Evolutionary conservation across 2,113 vertebrate species (phyloP).

Genomic region (Corythaeola cristata): DNA sequence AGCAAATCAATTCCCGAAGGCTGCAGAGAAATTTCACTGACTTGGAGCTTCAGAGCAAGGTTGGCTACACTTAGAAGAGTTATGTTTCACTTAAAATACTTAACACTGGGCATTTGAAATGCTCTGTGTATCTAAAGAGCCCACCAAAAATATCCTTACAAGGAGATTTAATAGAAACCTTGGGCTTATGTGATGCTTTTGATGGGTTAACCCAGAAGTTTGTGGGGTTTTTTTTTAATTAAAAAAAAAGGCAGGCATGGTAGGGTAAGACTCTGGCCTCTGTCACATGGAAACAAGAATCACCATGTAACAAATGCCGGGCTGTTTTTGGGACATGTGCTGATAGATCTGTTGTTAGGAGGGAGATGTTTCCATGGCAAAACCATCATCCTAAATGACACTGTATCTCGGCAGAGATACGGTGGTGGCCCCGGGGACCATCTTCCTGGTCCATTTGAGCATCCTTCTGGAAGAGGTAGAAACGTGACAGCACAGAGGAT

Average conservation of each 20-base stretch:
- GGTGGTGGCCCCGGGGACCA: neutral
- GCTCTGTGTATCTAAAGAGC: neutral
- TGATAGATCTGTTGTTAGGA: constrained; percentile 7
- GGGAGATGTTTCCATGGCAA: constrained; percentile 51
- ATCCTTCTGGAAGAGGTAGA: neutral
- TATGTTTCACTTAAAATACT: neutral
- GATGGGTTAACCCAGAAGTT: neutral
- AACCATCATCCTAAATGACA: neutral
- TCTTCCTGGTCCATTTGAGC: neutral
- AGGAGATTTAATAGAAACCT: neutral
- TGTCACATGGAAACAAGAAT: neutral
- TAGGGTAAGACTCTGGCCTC: neutral
- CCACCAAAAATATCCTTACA: neutral
- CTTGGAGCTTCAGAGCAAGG: neutral
- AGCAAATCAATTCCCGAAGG: neutral
- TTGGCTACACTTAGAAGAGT: neutral
- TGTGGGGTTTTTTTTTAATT: accelerated
- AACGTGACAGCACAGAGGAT: accelerated
- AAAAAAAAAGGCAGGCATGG: neutral
- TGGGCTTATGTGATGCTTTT: neutral
- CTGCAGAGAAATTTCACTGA: neutral
- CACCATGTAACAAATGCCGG: neutral
- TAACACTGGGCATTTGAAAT: neutral
- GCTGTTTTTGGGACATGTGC: neutral
- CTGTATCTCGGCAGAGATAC: neutral